Conservation (phyloP, 2,888 invertebrate species). For the Catocala nupta region DNA sequence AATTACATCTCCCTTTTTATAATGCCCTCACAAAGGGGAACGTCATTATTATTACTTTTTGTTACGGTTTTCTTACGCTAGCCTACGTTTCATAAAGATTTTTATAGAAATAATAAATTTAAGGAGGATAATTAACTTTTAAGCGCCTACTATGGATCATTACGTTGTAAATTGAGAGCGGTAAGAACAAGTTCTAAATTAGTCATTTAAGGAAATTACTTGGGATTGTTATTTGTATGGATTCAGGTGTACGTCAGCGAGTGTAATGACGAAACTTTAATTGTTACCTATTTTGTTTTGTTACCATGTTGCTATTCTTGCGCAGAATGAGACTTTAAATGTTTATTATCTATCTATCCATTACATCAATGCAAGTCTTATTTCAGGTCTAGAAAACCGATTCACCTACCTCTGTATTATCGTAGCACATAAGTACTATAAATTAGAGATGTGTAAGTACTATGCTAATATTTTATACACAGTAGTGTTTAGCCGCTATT, state of each 20-base stretch:
- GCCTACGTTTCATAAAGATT: conserved; percentile 61
- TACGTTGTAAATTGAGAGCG: conserved; percentile 26
- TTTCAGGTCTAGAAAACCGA: too few relatives aligned
- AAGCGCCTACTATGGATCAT: conserved; percentile 38
- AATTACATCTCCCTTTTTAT: conserved; percentile 62
- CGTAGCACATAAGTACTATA: too few relatives aligned
- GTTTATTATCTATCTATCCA: too few relatives aligned
- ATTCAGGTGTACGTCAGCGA: conserved; percentile 23
- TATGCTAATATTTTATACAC: too few relatives aligned
- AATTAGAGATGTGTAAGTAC: too few relatives aligned
- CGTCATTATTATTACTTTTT: conserved; percentile 58
- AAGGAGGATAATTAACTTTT: conserved; percentile 51
- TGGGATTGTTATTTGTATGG: conserved; percentile 54
- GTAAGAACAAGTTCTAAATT: conserved; percentile 33
- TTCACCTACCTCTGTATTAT: too few relatives aligned
- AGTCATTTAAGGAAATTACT: conserved; percentile 51
- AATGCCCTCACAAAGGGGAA: conserved; percentile 54
- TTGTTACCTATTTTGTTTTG: background rate
- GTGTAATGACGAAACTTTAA: conserved; percentile 36
- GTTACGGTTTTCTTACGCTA: conserved; percentile 61
- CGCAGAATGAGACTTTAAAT: too few relatives aligned
- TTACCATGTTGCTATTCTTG: too few relatives aligned
- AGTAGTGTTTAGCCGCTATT: too few relatives aligned
- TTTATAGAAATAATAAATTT: conserved; percentile 64
- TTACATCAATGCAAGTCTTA: too few relatives aligned